These are phyloP conservation scores for Equus quagga DNA, from an alignment of 2,113 vertebrate genomes.

Conservation along the genomic window DNA sequence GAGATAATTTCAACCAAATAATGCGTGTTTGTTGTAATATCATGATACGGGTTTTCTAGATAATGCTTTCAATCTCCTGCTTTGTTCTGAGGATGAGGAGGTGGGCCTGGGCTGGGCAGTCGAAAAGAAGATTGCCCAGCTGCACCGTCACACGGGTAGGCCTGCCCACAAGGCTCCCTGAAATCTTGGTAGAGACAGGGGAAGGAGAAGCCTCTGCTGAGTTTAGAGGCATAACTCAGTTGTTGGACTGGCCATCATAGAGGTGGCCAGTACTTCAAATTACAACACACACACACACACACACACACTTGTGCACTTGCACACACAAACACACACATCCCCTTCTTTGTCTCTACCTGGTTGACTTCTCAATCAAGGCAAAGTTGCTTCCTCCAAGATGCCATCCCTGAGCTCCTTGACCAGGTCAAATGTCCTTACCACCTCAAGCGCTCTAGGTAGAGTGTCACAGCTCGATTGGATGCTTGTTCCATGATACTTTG, in stretches of 20 bases:
- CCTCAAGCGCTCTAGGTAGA: not conserved
- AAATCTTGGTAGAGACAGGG: not conserved
- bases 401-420: not conserved
- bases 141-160: fast-evolving
- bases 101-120: not conserved
- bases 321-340: not conserved
- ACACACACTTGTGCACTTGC: not conserved
- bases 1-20: not conserved
- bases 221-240: not conserved
- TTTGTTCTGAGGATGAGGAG: not conserved
- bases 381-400: not conserved
- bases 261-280: not conserved
- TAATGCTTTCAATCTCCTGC: not conserved
- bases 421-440: not conserved
- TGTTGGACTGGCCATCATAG: not conserved
- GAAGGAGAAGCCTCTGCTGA: not conserved
- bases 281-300: too few species aligned
- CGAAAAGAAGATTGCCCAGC: not conserved
- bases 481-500: not conserved
- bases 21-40: not conserved
- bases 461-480: not conserved
- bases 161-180: not conserved
- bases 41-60: not conserved
- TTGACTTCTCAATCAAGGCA: not conserved
- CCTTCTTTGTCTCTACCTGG: not conserved